Base-by-base conservation (phyloP, 2,113 vertebrate species). In the Phalacrocorax brasilianus region DNA sequence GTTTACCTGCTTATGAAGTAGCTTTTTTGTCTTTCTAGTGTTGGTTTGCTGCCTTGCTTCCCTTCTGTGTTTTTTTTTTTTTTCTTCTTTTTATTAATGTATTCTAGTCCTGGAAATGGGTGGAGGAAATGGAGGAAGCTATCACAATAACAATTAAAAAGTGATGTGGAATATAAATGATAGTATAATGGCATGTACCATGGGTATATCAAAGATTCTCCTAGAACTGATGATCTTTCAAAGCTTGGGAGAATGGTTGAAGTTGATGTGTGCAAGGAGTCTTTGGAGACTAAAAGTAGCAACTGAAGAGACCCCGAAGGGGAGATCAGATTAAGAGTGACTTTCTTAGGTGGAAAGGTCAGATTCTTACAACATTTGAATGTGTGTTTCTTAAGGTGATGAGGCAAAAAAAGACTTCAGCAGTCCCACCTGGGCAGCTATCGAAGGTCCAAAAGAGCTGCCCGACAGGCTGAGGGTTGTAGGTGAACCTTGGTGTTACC, bases 171-270 rank as follows among this genome's bases (percentile, higher is more conserved):
- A 59, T 62, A 27, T 59, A 21, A 92, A 55, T 83, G 10, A 8
- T 27, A 15, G 1, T 52, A 8, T 71, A 71, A 28, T 49, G 35
- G 11, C 35, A 49, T 0, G 1, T 72, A 38, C 27, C 0, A 0
- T 50, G 14, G 3, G 1, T 49, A 4, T 42, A 32, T 52, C 33
- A 38, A 11, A 52, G 30, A 53, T 82, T 83, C 26, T 67, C 12
- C 30, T 12, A 5, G 47, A 76, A 53, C 0, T 61, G 14, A 32
- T 93, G 12, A 28, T 76, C 38, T 73, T 89, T 55, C 33, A 62
- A 44, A 62, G 40, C 53, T 56, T 49, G 38, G 9, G 20, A 44
- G 65, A 17, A 49, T 73, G 33, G 5, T 52, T 75, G 66, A 72
- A 84, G 26, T 49, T 33, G 12, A 12, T 88, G 24, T 33, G 55